Conservation (phyloP, 2,797 vertebrate species). For the Neoniphon sammara region DNA sequence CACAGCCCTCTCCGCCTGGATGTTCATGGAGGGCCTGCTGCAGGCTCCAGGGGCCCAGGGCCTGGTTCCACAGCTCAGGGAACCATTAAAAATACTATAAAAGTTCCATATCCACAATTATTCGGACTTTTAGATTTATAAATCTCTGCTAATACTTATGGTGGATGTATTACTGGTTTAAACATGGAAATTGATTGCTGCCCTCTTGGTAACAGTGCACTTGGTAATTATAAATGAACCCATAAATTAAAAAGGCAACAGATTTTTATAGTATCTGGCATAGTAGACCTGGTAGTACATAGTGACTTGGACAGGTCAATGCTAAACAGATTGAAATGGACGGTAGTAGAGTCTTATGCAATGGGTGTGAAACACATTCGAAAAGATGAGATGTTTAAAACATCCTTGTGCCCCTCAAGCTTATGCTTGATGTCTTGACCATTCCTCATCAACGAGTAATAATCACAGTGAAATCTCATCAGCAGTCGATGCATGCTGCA, state of each 20-base stretch:
- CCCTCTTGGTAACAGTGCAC: conserved; percentile 71
- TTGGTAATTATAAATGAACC: conserved; percentile 79
- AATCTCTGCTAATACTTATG: conserved; percentile 77
- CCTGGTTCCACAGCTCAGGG: conserved; percentile 70
- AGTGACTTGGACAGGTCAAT: conserved; percentile 62
- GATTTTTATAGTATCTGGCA: conserved; percentile 76
- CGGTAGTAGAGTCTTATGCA: conserved; percentile 18
- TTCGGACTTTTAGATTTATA: conserved; percentile 81
- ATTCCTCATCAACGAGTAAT: not conserved
- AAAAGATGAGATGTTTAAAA: conserved; percentile 32
- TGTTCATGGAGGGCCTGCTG: conserved; percentile 66
- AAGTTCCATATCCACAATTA: conserved; percentile 81
- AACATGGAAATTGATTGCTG: conserved; percentile 74
- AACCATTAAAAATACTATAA: conserved; percentile 80
- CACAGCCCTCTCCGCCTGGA: conserved; percentile 46
- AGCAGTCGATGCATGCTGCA: too few relatives aligned
- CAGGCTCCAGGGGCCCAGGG: conserved; percentile 59
- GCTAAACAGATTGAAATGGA: conserved; percentile 61
- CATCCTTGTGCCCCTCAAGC: not conserved
- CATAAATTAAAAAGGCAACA: conserved; percentile 70
- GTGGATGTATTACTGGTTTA: conserved; percentile 79
- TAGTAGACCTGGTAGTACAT: conserved; percentile 58
- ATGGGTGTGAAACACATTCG: conserved; percentile 24
- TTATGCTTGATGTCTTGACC: not conserved
- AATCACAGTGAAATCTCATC: not conserved